Percentiles rank a stretch among this genome's conserved stretches.
Evolutionary conservation across 2,888 invertebrate genomes (phyloP).

Genomic region (Anthrax anthrax): DNA sequence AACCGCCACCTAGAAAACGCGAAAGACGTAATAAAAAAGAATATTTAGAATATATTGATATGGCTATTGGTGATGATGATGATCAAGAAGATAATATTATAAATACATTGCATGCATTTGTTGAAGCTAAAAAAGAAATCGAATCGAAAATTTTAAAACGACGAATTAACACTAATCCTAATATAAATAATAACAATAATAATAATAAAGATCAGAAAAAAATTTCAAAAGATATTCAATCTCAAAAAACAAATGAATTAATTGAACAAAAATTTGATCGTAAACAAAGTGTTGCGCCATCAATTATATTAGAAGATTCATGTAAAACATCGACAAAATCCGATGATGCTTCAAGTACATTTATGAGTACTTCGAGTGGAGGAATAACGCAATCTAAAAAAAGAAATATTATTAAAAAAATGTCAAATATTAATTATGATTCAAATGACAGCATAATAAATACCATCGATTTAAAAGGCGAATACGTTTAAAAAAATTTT

Average conservation of each 20-base stretch:
- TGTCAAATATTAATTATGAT: background rate
- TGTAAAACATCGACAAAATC: background rate
- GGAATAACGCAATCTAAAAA: background rate
- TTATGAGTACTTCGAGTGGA: background rate
- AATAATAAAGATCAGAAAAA: background rate
- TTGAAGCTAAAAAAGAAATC: slow-evolving; percentile 29
- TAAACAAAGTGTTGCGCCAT: slow-evolving; percentile 4
- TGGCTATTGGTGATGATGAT: slow-evolving; percentile 25
- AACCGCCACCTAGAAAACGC: slow-evolving; percentile 9
- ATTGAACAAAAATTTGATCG: background rate
- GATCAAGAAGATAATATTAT: slow-evolving; percentile 27
- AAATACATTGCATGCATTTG: slow-evolving; percentile 25
- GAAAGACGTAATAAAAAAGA: slow-evolving; percentile 16
- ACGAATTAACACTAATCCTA: background rate
- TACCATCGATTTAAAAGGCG: background rate
- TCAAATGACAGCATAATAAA: background rate
- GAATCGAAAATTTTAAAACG: slow-evolving; percentile 14
- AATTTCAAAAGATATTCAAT: background rate
- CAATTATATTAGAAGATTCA: slow-evolving; percentile 10
- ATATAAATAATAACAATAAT: no score
- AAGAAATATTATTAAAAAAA: background rate
- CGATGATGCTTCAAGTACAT: background rate
- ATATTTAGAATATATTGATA: slow-evolving; percentile 27
- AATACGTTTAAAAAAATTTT: background rate
- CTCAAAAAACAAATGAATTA: background rate